A percentile compares a stretch with the other conserved stretches of the same genome.
These are phyloP conservation scores for Girardinichthys multiradiatus DNA, from an alignment of 2,113 vertebrate genomes.

Conservation along the genomic window DNA sequence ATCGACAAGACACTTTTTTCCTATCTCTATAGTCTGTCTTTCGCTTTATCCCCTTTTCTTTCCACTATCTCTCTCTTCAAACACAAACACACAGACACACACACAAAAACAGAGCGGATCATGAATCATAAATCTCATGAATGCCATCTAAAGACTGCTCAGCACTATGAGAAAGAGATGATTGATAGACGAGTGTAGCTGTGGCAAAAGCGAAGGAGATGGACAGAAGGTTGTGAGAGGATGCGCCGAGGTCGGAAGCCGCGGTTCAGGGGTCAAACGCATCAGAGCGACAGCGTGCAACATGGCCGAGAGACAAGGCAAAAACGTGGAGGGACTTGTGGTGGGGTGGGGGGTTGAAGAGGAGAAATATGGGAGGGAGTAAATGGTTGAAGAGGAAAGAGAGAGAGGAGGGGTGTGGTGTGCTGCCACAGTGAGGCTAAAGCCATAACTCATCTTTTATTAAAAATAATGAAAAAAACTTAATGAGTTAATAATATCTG, in stretches of 20 bases:
- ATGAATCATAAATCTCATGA: slow-evolving; percentile 80
- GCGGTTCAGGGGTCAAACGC: slow-evolving; percentile 70
- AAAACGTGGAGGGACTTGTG: slow-evolving; percentile 17
- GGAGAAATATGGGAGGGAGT: slow-evolving; percentile 18
- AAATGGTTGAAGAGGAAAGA: slow-evolving; percentile 39
- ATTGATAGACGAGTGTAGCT: slow-evolving; percentile 68
- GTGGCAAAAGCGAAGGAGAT: slow-evolving; percentile 61
- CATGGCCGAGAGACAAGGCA: slow-evolving; percentile 57
- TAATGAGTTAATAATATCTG: slow-evolving; percentile 82
- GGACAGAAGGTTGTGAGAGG: slow-evolving; percentile 71
- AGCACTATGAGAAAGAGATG: slow-evolving; percentile 71
- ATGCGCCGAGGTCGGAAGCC: slow-evolving; percentile 56
- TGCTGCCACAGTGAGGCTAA: slow-evolving; percentile 76
- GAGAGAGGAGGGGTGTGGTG: slow-evolving; percentile 33
- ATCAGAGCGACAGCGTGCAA: slow-evolving; percentile 60
- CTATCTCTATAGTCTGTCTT: slow-evolving; percentile 32
- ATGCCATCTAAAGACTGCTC: slow-evolving; percentile 77
- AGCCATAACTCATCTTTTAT: slow-evolving; percentile 83
- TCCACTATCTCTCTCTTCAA: slow-evolving; percentile 20
- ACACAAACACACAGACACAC: slow-evolving; percentile 35
- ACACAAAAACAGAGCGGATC: slow-evolving; percentile 52
- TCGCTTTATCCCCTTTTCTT: slow-evolving; percentile 32
- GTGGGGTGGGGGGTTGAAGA: slow-evolving; percentile 5
- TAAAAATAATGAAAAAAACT: slow-evolving; percentile 83
- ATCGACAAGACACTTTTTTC: slow-evolving; percentile 73